Evolutionary conservation across 1,140 invertebrate species (phyloP).

Genomic region (Macrotrachela quadricornifera): DNA sequence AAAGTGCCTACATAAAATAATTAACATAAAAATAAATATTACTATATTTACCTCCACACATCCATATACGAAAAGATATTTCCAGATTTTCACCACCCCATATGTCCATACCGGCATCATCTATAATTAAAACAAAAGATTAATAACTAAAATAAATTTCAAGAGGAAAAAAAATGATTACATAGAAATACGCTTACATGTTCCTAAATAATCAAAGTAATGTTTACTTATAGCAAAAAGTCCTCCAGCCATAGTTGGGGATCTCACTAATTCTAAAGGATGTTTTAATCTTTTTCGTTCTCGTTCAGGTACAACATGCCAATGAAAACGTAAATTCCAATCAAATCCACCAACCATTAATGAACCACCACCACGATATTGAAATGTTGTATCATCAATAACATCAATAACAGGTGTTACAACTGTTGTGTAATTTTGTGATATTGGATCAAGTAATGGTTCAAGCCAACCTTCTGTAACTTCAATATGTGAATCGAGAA

Average conservation of each 20-base stretch:
- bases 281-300: conserved; percentile 60
- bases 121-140: no score
- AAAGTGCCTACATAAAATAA: conserved; percentile 21
- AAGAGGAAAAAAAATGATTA: no score
- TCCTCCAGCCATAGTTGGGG: conserved; percentile 85
- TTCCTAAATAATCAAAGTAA: conserved; percentile 87
- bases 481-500: conserved; percentile 87
- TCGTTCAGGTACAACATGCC: conserved; percentile 81
- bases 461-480: conserved; percentile 91
- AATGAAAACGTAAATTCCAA: conserved; percentile 73
- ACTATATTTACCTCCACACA: conserved; percentile 60
- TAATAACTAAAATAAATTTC: no score
- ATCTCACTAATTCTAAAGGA: conserved; percentile 21
- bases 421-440: conserved; percentile 48
- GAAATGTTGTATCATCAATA: conserved; percentile 86
- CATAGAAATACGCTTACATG: no score
- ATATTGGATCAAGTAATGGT: conserved; percentile 41
- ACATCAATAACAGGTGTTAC: conserved; percentile 96
- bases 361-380: conserved; percentile 65
- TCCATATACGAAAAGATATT: conserved; percentile 82
- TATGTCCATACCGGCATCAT: conserved; percentile 66
- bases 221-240: conserved; percentile 63
- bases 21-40: no score
- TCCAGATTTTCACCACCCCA: conserved; percentile 88
- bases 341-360: conserved; percentile 94